Evolutionary conservation across 2,888 invertebrate genomes (phyloP).

Genomic region (Cynaeus angustus): DNA sequence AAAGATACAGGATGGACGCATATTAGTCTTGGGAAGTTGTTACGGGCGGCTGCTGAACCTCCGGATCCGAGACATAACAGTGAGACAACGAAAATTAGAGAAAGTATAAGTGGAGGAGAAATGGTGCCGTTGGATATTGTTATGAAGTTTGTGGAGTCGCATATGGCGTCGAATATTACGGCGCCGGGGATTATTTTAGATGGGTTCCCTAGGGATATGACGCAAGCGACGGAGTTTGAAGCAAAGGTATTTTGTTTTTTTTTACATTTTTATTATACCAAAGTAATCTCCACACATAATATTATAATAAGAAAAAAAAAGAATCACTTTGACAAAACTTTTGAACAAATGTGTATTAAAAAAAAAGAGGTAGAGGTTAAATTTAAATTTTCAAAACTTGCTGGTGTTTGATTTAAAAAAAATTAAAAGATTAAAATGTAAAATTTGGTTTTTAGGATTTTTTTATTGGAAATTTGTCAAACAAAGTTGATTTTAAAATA

Average conservation of each 20-base stretch:
- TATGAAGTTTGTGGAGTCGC: conserved; percentile 82
- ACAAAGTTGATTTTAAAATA: too few relatives aligned
- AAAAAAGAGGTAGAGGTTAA: too few relatives aligned
- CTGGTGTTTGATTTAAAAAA: too few relatives aligned
- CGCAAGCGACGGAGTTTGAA: conserved; percentile 92
- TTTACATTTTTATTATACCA: too few relatives aligned
- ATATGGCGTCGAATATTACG: conserved; percentile 76
- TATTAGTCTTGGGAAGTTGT: conserved; percentile 80
- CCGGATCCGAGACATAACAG: conserved; percentile 68
- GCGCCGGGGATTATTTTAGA: conserved; percentile 91
- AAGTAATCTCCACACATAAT: too few relatives aligned
- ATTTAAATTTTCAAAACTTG: too few relatives aligned
- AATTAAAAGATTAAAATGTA: too few relatives aligned
- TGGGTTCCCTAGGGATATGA: conserved; percentile 93
- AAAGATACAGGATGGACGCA: conserved; percentile 76
- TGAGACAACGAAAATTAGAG: conserved; percentile 74
- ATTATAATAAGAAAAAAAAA: too few relatives aligned
- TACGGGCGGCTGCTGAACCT: conserved; percentile 81
- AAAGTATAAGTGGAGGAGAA: conserved; percentile 85
- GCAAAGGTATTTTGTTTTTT: conserved; percentile 80
- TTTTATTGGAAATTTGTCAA: too few relatives aligned
- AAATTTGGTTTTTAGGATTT: too few relatives aligned
- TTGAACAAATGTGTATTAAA: too few relatives aligned
- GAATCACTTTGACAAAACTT: too few relatives aligned
- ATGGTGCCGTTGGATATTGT: conserved; percentile 87